Base-by-base conservation (phyloP, 2,113 vertebrate genomes). In the Hippoglossus stenolepis region DNA sequence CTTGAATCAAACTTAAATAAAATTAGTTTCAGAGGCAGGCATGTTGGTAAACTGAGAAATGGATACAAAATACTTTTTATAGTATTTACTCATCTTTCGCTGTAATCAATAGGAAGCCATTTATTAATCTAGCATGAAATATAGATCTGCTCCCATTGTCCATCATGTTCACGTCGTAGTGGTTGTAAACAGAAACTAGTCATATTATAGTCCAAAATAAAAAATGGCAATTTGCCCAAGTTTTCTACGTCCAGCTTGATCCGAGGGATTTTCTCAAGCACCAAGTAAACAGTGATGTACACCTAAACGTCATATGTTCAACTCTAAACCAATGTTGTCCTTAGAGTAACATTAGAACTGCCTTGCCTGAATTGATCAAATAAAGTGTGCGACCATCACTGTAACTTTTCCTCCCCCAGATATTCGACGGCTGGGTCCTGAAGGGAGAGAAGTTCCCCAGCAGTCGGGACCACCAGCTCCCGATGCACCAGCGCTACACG, bases 371-470 rank as follows among this genome's bases (percentile, higher is more conserved):
- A 31, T 7, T 7, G 28, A 31, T 7, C 5, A 31, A 31, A 31
- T 31, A 31, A 31, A 31, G 28, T 7, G 28, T 31, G 6, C 1
- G 21, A 24, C 1, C 4, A 18, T 18, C 14, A 51, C 15, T 3
- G 18, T 6, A 24, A 58, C 21, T 8, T 62, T 17, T 64, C 56
- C 14, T 15, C 51, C 80, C 2, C 9, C 75, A 98, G 97, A 95
- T 97, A 28, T 99, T 99, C 93, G 97, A 99, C 59, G 97, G 97
- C 66, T 99, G 97, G 97, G 96, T 98, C 85, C 92, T 99, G 65
- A 98, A 98, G 89, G 97, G 97, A 20, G 96, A 98, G 90, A 97
- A 96, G 90, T 99, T 98, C 84, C 97, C 97, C 53, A 98, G 97
- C 86, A 94, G 94, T 49, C 88, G 95, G 72, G 97, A 99, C 80